Percentiles rank a stretch among this genome's conserved stretches.
These are phyloP conservation scores for Neocrepidodera transversa DNA, from an alignment of 2,888 invertebrate species.

Conservation along the genomic window DNA sequence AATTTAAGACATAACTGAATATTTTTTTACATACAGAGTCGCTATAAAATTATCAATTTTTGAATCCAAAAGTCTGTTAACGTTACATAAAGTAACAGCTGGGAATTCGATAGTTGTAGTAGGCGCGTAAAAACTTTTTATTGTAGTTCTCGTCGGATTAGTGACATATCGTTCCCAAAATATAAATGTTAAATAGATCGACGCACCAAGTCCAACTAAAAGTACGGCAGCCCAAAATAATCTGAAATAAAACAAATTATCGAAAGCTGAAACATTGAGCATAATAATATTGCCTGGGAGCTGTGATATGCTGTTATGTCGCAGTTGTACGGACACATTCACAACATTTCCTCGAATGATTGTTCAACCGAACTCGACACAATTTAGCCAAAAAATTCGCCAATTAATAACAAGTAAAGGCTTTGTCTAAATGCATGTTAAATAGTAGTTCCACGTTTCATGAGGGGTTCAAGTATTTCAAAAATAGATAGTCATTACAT, in stretches of 20 bases:
- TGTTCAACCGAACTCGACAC: no score
- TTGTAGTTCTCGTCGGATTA: constrained; percentile 56
- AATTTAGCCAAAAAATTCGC: no score
- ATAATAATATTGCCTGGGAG: no score
- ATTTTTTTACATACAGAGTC: constrained; percentile 42
- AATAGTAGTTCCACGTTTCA: no score
- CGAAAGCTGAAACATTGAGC: no score
- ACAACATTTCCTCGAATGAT: no score
- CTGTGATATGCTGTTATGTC: no score
- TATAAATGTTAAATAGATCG: constrained; percentile 55
- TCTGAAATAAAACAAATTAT: constrained; percentile 40
- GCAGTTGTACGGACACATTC: no score
- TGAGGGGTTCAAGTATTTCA: no score
- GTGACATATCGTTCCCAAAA: constrained; percentile 54
- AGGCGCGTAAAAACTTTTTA: constrained; percentile 52
- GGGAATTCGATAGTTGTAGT: constrained; percentile 54
- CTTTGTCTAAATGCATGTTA: no score
- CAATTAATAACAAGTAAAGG: no score
- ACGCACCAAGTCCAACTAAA: constrained; percentile 45
- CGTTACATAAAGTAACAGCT: constrained; percentile 57
- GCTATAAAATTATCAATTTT: constrained; percentile 45
- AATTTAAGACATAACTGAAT: neutral
- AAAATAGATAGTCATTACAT: no score
- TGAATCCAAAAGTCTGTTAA: constrained; percentile 45
- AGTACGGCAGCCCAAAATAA: constrained; percentile 52